Percentiles rank a stretch among this genome's conserved stretches.
Evolutionary conservation across 2,797 vertebrate species (phyloP).

Genomic region (Onychomys torridus): DNA sequence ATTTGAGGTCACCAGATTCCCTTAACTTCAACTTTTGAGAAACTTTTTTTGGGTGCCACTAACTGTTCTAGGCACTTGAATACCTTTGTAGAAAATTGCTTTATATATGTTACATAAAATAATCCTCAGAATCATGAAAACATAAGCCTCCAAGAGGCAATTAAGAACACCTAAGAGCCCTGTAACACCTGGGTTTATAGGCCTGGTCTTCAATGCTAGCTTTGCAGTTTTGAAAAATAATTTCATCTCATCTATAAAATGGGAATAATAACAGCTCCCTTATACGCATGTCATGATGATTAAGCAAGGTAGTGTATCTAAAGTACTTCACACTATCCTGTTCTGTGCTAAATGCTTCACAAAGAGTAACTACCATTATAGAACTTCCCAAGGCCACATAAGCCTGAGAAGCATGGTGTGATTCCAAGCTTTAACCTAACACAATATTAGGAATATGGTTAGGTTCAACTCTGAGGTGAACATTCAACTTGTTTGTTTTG

Average conservation of each 20-base stretch:
- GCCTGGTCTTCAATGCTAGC: constrained; percentile 35
- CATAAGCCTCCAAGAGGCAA: not conserved
- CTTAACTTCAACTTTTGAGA: constrained; percentile 56
- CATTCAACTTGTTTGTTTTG: not conserved
- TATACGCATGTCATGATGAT: not conserved
- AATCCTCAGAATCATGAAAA: constrained; percentile 40
- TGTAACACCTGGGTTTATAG: constrained; percentile 57
- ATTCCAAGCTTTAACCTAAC: not conserved
- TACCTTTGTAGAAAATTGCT: constrained; percentile 53
- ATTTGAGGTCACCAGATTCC: constrained; percentile 37
- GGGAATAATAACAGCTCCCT: constrained; percentile 46
- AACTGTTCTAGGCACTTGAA: constrained; percentile 25
- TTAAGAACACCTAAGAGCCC: constrained; percentile 55
- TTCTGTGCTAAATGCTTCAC: not conserved
- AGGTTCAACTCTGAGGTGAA: not conserved
- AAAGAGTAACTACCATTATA: not conserved
- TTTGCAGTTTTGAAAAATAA: constrained; percentile 60
- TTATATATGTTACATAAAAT: constrained; percentile 35
- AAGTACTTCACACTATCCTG: constrained; percentile 6
- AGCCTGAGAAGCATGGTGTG: not conserved
- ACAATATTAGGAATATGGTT: not conserved
- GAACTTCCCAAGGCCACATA: constrained; percentile 18
- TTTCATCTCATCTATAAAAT: constrained; percentile 67
- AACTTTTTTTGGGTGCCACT: constrained; percentile 36
- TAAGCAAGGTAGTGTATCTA: constrained; percentile 20